Conservation (phyloP, 1,140 invertebrate genomes). For the Phenacoccus solenopsis region DNA sequence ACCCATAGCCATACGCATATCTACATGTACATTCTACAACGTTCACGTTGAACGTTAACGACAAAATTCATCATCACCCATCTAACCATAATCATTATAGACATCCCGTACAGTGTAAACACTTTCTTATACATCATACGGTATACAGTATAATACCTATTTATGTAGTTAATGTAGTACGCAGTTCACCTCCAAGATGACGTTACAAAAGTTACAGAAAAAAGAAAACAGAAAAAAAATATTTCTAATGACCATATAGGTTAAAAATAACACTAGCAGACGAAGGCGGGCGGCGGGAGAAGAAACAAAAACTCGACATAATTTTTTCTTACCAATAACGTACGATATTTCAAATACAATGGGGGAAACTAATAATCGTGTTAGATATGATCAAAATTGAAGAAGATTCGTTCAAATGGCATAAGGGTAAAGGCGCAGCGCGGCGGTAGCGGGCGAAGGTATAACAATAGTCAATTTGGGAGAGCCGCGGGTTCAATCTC, state of each 20-base stretch:
- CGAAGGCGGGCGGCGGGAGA: too few species aligned
- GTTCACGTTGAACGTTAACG: too few species aligned
- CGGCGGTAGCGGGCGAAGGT: neutral
- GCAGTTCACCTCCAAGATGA: neutral
- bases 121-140: neutral
- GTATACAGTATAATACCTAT: neutral
- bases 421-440: neutral
- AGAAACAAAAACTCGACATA: too few species aligned
- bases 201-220: neutral
- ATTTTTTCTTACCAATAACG: conserved; percentile 10
- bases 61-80: too few species aligned
- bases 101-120: neutral
- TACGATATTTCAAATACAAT: conserved; percentile 9
- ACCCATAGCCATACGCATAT: too few species aligned
- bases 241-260: neutral
- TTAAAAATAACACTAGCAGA: too few species aligned
- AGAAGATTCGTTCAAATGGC: neutral
- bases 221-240: neutral
- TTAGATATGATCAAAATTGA: conserved; percentile 17
- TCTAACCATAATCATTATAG: too few species aligned
- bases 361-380: conserved; percentile 13
- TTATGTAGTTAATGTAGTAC: too few species aligned
- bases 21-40: too few species aligned
- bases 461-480: conserved; percentile 15
- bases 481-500: conserved; percentile 13